Evolutionary conservation across 2,888 invertebrate genomes (phyloP).

Genomic region (Epinotia nisella): DNA sequence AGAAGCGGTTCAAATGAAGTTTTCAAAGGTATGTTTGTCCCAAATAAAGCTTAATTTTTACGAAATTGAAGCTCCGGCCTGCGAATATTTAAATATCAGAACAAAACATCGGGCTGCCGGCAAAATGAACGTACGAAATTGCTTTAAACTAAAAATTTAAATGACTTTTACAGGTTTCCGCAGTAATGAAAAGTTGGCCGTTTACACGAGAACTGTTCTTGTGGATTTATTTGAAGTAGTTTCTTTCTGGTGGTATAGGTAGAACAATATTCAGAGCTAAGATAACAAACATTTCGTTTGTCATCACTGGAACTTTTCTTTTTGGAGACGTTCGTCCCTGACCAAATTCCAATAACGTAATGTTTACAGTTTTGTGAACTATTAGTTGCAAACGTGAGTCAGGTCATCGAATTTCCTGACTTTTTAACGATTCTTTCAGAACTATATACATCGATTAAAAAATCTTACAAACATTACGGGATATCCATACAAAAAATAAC

Average conservation of each 20-base stretch:
- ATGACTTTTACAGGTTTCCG: conserved; percentile 23
- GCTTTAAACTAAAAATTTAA: conserved; percentile 24
- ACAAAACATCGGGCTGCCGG: conserved; percentile 15
- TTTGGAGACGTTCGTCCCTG: not conserved
- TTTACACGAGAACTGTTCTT: conserved; percentile 26
- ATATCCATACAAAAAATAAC: not conserved
- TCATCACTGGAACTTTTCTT: not conserved
- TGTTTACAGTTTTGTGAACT: too few species aligned
- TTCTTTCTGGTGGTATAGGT: conserved; percentile 1
- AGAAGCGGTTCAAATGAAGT: conserved; percentile 22
- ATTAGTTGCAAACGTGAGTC: too few species aligned
- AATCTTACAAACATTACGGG: too few species aligned
- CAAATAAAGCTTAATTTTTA: conserved; percentile 40
- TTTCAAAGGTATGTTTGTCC: conserved; percentile 37
- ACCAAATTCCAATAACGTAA: too few species aligned
- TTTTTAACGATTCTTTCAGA: too few species aligned
- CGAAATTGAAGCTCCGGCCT: conserved; percentile 24
- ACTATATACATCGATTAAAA: too few species aligned
- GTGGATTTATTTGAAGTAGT: conserved; percentile 2
- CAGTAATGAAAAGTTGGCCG: conserved; percentile 26
- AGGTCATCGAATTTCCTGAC: too few species aligned
- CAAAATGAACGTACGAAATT: conserved; percentile 14
- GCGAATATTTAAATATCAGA: conserved; percentile 37
- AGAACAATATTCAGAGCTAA: not conserved
- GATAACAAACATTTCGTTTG: not conserved